These are phyloP conservation scores for Tubiluchus corallicola DNA, from an alignment of 2,888 invertebrate species.

Conservation along the genomic window DNA sequence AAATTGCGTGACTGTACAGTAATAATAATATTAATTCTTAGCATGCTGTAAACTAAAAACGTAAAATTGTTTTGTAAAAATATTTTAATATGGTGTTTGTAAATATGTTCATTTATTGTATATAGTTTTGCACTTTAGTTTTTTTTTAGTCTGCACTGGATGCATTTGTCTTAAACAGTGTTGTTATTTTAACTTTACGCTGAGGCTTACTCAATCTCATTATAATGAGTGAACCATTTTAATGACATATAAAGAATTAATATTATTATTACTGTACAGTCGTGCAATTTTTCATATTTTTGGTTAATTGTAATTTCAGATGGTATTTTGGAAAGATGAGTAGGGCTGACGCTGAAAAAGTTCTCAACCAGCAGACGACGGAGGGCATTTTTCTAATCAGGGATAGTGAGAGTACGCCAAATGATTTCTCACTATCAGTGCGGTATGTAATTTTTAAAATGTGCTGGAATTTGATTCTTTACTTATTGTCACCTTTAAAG, in stretches of 20 bases:
- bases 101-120: too few relatives aligned
- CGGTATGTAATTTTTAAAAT: conserved; percentile 50
- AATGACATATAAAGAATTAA: not conserved
- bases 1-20: not conserved
- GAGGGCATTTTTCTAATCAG: conserved; percentile 98
- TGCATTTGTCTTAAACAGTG: too few relatives aligned
- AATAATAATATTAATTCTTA: not conserved
- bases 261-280: not conserved
- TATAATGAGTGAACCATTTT: not conserved
- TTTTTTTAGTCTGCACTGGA: too few relatives aligned
- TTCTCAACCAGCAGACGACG: conserved; percentile 68
- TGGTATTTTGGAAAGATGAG: conserved; percentile 98
- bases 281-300: not conserved
- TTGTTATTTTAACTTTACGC: too few relatives aligned
- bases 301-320: conserved; percentile 34
- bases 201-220: too few relatives aligned
- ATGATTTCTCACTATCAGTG: conserved; percentile 96
- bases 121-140: too few relatives aligned
- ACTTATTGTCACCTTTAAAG: too few relatives aligned
- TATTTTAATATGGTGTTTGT: too few relatives aligned
- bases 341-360: conserved; percentile 87
- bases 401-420: conserved; percentile 97
- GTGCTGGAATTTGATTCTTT: too few relatives aligned
- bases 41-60: not conserved
- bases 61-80: too few relatives aligned